These are phyloP conservation scores for Lethenteron reissneri DNA, from an alignment of 2,113 vertebrate genomes.

Conservation along the genomic window DNA sequence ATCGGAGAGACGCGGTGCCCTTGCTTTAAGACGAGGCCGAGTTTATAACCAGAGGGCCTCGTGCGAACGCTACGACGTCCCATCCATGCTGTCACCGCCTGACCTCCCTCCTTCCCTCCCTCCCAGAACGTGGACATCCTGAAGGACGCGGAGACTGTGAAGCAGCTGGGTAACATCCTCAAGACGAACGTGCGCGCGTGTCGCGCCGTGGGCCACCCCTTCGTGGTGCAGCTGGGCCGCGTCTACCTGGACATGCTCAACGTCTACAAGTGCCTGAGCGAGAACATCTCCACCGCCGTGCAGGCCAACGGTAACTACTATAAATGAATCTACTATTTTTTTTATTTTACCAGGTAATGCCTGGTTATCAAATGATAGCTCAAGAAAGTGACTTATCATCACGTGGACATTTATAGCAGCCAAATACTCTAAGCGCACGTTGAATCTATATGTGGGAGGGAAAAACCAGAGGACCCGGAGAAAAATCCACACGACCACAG, in stretches of 20 bases:
- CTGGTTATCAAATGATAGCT: too few relatives aligned
- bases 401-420: too few relatives aligned
- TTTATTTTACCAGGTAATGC: not conserved
- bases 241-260: slow-evolving; percentile 99
- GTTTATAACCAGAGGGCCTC: too few relatives aligned
- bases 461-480: too few relatives aligned
- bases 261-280: slow-evolving; percentile 99
- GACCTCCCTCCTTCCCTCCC: not conserved
- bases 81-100: too few relatives aligned
- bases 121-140: slow-evolving; percentile 86
- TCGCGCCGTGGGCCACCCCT: slow-evolving; percentile 90
- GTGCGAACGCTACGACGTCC: too few relatives aligned
- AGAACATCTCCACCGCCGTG: slow-evolving; percentile 97
- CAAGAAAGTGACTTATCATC: too few relatives aligned
- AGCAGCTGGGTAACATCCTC: slow-evolving; percentile 89
- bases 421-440: too few relatives aligned
- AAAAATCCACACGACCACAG: too few relatives aligned
- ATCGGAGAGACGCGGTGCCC: too few relatives aligned
- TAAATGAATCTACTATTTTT: not conserved
- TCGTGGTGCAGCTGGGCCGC: slow-evolving; percentile 87
- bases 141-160: slow-evolving; percentile 95
- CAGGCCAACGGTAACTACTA: slow-evolving; percentile 63
- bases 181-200: slow-evolving; percentile 94
- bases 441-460: too few relatives aligned
- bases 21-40: too few relatives aligned